These are phyloP conservation scores for Salvelinus fontinalis DNA, from an alignment of 2,113 vertebrate genomes.

Conservation along the genomic window DNA sequence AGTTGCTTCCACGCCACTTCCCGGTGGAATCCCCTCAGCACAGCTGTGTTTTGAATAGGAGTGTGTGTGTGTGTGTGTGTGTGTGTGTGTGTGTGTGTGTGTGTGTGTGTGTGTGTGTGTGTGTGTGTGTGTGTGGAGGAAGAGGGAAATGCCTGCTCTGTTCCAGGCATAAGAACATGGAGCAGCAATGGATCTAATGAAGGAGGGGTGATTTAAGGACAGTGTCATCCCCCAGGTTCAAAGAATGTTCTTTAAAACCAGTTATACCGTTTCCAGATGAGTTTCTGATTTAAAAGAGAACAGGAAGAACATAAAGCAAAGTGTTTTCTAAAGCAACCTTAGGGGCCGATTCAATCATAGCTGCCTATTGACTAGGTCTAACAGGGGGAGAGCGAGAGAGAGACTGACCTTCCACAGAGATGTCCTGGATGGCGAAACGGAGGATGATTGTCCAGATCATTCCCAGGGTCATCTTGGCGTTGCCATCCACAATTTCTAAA, in stretches of 20 bases:
- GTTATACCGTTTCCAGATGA: no score
- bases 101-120: constrained; percentile 6
- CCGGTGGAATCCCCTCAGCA: not conserved
- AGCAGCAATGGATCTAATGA: no score
- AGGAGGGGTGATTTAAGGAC: no score
- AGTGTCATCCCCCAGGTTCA: no score
- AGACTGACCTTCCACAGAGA: constrained; percentile 90
- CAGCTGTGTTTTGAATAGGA: not conserved
- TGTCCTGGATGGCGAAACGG: constrained; percentile 95
- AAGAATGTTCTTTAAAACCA: no score
- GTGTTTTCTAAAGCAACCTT: no score
- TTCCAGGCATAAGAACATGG: no score
- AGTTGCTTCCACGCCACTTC: not conserved
- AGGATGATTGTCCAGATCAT: constrained; percentile 99
- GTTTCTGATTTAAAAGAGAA: no score
- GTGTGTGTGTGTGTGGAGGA: not conserved
- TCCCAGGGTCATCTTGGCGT: constrained; percentile 93
- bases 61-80: constrained; percentile 8
- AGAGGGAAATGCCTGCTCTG: not conserved
- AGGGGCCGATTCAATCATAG: no score
- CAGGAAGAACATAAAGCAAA: no score
- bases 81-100: not conserved
- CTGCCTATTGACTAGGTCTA: no score
- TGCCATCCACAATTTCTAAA: constrained; percentile 94
- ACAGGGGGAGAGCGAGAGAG: not conserved